These are phyloP conservation scores for Erpornis zantholeuca DNA, from an alignment of 2,113 vertebrate genomes.

Conservation along the genomic window DNA sequence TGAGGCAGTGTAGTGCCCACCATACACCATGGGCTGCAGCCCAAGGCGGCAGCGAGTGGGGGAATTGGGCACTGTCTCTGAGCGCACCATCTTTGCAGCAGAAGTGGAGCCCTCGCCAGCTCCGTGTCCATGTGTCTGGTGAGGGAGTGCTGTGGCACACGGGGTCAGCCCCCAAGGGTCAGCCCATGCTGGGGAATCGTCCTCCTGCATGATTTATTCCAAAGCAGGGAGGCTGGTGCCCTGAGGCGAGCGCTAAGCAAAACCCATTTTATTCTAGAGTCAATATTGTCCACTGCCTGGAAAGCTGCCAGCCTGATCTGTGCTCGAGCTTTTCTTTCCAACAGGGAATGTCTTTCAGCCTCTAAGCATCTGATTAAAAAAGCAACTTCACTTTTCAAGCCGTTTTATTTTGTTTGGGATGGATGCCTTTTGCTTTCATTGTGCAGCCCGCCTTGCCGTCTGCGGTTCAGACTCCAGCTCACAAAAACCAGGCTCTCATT, in stretches of 20 bases:
- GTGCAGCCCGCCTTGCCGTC: constrained; percentile 12
- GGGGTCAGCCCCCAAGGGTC: background rate
- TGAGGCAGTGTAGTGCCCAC: background rate
- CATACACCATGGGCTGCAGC: background rate
- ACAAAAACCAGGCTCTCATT: constrained; percentile 35
- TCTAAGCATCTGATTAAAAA: constrained; percentile 55
- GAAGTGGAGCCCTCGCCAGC: background rate
- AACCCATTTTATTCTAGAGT: constrained; percentile 14
- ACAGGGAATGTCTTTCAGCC: constrained; percentile 43
- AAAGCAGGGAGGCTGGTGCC: background rate
- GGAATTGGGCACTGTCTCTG: background rate
- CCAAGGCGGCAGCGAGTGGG: fast-evolving
- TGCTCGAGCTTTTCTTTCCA: constrained; percentile 14
- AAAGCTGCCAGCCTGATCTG: background rate
- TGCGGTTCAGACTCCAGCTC: background rate
- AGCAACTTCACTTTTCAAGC: constrained; percentile 50
- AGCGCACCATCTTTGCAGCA: fast-evolving
- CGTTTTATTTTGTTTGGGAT: constrained; percentile 33
- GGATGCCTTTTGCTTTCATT: constrained; percentile 57
- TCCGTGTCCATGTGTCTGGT: fast-evolving
- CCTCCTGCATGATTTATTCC: background rate
- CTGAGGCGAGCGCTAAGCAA: background rate
- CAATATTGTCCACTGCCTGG: constrained; percentile 43
- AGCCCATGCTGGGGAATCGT: background rate
- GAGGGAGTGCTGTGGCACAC: background rate